phyloP scores from a whole-genome alignment of 2,888 invertebrate species.

The Parapristionchus giblindavisi region DNA sequence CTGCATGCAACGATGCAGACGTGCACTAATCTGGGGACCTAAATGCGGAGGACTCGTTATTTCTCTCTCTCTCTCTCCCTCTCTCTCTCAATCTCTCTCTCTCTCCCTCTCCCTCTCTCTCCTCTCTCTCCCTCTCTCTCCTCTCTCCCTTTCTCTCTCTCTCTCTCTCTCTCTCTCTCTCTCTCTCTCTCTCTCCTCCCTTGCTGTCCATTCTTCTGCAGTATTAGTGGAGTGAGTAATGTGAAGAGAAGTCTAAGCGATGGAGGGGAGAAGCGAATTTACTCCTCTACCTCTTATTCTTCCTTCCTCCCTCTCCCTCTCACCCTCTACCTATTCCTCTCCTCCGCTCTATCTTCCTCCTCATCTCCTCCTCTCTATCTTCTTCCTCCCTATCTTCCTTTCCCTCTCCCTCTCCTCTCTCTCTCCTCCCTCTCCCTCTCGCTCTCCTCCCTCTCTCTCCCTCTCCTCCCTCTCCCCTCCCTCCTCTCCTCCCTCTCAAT shows the following conservation, averaged over 20 bases:
- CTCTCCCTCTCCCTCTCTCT: neutral
- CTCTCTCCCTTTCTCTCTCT: slow-evolving; percentile 31
- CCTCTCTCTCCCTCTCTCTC: neutral
- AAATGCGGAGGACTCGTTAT: too few relatives aligned
- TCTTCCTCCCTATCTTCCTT: neutral
- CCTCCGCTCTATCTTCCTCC: slow-evolving; percentile 30
- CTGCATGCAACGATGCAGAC: too few relatives aligned
- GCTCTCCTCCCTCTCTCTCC: slow-evolving; percentile 8
- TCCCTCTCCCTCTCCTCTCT: neutral
- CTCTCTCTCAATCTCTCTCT: neutral
- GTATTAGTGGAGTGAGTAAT: too few relatives aligned
- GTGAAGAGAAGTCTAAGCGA: too few relatives aligned
- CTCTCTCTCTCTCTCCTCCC: neutral
- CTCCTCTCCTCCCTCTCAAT: slow-evolving; percentile 21
- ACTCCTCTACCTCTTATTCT: neutral
- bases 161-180: slow-evolving; percentile 37
- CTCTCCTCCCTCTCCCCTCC: slow-evolving; percentile 27
- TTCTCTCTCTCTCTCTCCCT: slow-evolving; percentile 11
- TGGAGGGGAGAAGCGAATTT: too few relatives aligned
- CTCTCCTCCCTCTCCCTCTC: slow-evolving; percentile 22
- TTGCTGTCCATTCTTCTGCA: slow-evolving; percentile 11
- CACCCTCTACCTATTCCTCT: neutral
- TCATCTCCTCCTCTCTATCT: slow-evolving; percentile 25
- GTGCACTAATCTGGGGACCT: too few relatives aligned
- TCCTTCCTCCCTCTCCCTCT: neutral